These are phyloP conservation scores for Noctua pronuba DNA, from an alignment of 2,888 invertebrate species.

Conservation along the genomic window DNA sequence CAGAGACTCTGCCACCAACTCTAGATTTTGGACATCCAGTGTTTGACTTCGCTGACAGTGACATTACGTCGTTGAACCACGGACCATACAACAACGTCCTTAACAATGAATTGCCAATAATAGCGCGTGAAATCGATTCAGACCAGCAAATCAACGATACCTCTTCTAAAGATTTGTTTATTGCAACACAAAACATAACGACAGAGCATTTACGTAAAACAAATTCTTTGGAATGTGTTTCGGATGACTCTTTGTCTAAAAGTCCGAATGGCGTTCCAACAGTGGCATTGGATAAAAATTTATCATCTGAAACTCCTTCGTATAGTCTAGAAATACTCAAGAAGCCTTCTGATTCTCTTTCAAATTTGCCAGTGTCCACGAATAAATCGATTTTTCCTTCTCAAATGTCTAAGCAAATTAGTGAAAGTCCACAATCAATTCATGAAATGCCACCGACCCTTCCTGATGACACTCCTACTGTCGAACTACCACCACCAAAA, in stretches of 20 bases:
- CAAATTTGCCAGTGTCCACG: neutral
- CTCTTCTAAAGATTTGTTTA: constrained; percentile 9
- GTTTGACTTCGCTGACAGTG: constrained; percentile 21
- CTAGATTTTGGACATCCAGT: constrained; percentile 29
- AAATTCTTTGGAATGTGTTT: neutral
- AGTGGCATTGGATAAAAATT: neutral
- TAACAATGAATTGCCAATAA: constrained; percentile 36
- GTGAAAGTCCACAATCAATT: neutral
- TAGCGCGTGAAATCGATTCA: constrained; percentile 12
- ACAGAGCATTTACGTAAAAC: constrained; percentile 9
- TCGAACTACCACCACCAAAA: neutral
- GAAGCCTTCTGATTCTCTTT: neutral
- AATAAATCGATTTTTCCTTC: neutral
- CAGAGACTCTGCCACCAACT: constrained; percentile 7
- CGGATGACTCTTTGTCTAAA: neutral
- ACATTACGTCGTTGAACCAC: constrained; percentile 3
- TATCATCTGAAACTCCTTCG: neutral
- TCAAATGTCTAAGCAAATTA: neutral
- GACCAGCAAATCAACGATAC: neutral
- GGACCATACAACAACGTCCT: constrained; percentile 14
- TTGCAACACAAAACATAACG: constrained; percentile 2
- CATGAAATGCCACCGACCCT: neutral
- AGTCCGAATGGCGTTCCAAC: neutral
- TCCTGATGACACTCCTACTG: neutral
- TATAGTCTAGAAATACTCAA: neutral